Percentiles rank a stretch among this genome's conserved stretches.
phyloP scores from a whole-genome alignment of 1,140 invertebrate species.

The Calephelis nemesis region DNA sequence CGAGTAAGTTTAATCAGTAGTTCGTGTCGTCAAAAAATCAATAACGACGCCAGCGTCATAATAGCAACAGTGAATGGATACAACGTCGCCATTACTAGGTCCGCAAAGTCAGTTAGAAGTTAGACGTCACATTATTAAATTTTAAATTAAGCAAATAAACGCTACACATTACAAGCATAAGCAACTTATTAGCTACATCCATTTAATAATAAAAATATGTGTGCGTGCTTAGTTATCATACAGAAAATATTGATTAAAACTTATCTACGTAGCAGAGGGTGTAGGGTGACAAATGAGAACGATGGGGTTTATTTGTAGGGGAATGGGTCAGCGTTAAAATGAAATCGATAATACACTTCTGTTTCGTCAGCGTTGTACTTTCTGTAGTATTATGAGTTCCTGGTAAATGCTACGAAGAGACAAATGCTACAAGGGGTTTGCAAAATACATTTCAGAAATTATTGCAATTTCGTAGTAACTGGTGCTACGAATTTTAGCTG shows the following conservation, averaged over 20 bases:
- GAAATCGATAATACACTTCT: slow-evolving; percentile 18
- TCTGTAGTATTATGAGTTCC: slow-evolving; percentile 11
- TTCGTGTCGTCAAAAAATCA: slow-evolving; percentile 12
- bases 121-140: slow-evolving; percentile 1
- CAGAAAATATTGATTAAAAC: slow-evolving; percentile 4
- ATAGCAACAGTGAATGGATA: slow-evolving; percentile 26
- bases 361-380: background rate
- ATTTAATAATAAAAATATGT: background rate
- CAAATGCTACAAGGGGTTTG: slow-evolving; percentile 23
- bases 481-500: background rate
- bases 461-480: slow-evolving; percentile 6
- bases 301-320: background rate
- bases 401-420: slow-evolving; percentile 19
- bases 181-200: background rate
- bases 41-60: slow-evolving; percentile 20
- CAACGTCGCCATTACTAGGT: slow-evolving; percentile 26
- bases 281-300: background rate
- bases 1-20: background rate
- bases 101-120: slow-evolving; percentile 19
- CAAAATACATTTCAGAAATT: background rate
- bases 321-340: background rate
- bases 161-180: background rate
- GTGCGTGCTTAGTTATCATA: background rate
- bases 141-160: too few species aligned
- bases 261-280: slow-evolving; percentile 2